Conservation (phyloP, 2,888 invertebrate genomes). For the Chalcis sispes region DNA sequence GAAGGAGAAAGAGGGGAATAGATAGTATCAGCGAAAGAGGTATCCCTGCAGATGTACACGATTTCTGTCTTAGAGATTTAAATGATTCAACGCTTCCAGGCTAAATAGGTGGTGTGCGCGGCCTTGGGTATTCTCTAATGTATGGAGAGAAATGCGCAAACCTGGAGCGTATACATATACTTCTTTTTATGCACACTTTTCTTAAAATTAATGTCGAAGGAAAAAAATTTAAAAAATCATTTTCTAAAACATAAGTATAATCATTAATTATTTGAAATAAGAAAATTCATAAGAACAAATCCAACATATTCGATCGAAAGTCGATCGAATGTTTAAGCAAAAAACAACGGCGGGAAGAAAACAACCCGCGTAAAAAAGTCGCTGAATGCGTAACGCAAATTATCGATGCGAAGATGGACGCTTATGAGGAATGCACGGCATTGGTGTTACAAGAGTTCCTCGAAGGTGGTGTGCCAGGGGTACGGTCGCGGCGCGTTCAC, state of each 20-base stretch:
- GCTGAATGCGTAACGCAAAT: background rate
- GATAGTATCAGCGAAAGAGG: conserved; percentile 52
- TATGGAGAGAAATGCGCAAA: no score
- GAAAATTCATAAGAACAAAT: background rate
- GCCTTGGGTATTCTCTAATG: conserved; percentile 11
- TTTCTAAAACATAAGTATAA: no score
- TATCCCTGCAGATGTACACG: conserved; percentile 65
- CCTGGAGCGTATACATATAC: no score
- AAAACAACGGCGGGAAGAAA: background rate
- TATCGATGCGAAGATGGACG: background rate
- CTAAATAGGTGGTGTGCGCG: conserved; percentile 59
- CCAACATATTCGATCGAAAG: no score
- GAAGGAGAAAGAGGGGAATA: background rate
- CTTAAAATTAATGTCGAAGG: no score
- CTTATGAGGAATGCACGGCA: background rate
- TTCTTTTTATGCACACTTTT: no score
- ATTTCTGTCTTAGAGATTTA: conserved; percentile 71
- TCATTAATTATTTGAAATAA: background rate
- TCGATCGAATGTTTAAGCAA: background rate
- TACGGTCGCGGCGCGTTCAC: conserved; percentile 8
- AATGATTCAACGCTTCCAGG: conserved; percentile 68
- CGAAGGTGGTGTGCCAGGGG: conserved; percentile 26
- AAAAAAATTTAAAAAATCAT: no score
- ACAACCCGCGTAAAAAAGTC: no score
- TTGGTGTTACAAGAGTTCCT: conserved; percentile 16